Conservation (phyloP, 2,888 invertebrate species). For the Melangyna quadrimaculata region DNA sequence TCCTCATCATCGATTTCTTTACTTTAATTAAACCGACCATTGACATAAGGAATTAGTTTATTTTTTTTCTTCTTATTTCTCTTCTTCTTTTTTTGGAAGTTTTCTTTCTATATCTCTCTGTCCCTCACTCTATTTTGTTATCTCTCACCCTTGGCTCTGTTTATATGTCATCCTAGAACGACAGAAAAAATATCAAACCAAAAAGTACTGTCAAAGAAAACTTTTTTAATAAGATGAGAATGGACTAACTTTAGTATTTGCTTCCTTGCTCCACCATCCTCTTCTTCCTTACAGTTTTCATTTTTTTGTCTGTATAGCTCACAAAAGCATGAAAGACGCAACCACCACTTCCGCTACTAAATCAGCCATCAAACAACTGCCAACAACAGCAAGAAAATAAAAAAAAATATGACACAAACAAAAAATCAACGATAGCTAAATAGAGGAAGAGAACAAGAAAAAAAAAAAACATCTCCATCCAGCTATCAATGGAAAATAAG, state of each 20-base stretch:
- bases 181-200: conserved; percentile 31
- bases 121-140: not conserved
- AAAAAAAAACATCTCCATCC: conserved; percentile 12
- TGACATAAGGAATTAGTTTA: conserved; percentile 36
- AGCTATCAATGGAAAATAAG: conserved; percentile 63
- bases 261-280: not conserved
- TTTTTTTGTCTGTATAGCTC: not conserved
- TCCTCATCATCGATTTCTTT: conserved; percentile 34
- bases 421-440: not conserved
- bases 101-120: not conserved
- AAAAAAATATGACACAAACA: conserved; percentile 46
- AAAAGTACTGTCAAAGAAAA: conserved; percentile 65
- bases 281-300: not conserved
- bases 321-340: not conserved
- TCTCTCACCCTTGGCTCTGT: not conserved
- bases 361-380: conserved; percentile 71
- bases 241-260: conserved; percentile 60
- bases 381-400: conserved; percentile 58
- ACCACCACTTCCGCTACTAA: conserved; percentile 65
- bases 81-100: too few relatives aligned
- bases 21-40: conserved; percentile 56
- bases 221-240: conserved; percentile 69
- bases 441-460: not conserved
- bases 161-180: not conserved
- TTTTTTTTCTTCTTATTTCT: not conserved